Conservation (phyloP, 1,140 invertebrate genomes). For the Caenorhabditis inopinata region DNA sequence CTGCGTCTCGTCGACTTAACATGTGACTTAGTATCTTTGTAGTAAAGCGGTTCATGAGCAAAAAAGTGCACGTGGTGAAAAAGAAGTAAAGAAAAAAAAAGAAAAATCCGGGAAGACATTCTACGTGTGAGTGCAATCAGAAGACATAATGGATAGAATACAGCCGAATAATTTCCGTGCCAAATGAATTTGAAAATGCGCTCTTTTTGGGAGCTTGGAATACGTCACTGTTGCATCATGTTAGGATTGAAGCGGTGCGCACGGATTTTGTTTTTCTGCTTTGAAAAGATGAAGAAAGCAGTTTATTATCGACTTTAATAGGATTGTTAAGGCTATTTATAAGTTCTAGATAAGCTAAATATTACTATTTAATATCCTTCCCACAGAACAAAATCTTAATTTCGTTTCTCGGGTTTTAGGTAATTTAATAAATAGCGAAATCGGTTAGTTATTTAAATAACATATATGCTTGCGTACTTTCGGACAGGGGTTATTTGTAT, state of each 20-base stretch:
- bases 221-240: slow-evolving; percentile 29
- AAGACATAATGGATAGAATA: background rate
- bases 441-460: too few species aligned
- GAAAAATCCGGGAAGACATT: background rate
- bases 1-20: background rate
- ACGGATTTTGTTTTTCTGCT: background rate
- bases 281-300: background rate
- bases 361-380: too few species aligned
- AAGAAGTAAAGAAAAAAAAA: background rate
- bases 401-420: too few species aligned
- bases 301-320: too few species aligned
- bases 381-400: too few species aligned
- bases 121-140: background rate
- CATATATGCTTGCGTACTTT: too few species aligned
- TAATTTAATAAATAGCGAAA: too few species aligned
- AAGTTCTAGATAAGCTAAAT: too few species aligned
- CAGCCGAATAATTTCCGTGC: background rate
- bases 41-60: background rate
- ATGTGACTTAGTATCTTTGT: background rate
- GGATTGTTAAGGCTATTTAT: too few species aligned
- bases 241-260: background rate
- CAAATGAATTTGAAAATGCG: slow-evolving; percentile 5
- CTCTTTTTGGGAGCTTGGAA: background rate
- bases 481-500: too few species aligned
- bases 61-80: slow-evolving; percentile 13